These are phyloP conservation scores for Tribolium madens DNA, from an alignment of 1,140 invertebrate genomes.

Conservation along the genomic window DNA sequence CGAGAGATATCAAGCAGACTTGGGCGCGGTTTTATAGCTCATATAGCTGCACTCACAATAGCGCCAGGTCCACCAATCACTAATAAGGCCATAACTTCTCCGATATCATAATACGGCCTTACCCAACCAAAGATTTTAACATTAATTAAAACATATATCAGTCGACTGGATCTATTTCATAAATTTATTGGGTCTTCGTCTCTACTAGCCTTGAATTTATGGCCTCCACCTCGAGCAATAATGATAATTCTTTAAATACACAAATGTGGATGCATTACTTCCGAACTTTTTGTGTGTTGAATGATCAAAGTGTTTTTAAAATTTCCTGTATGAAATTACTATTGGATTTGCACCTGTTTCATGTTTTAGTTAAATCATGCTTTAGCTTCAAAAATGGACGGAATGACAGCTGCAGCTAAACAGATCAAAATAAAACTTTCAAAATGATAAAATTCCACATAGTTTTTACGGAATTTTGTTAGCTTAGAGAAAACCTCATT, in stretches of 20 bases:
- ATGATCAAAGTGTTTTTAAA: background rate
- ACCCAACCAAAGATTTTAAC: constrained; percentile 45
- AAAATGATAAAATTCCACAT: background rate
- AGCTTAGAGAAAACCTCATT: too few relatives aligned
- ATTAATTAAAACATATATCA: constrained; percentile 51
- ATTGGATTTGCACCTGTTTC: background rate
- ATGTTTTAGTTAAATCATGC: background rate
- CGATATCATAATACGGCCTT: constrained; percentile 52
- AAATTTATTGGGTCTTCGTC: constrained; percentile 18
- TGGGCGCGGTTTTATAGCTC: constrained; percentile 52
- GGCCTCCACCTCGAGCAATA: background rate
- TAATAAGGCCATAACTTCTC: constrained; percentile 50
- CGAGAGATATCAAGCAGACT: constrained; percentile 43
- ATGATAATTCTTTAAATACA: background rate
- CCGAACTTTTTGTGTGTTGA: too few relatives aligned
- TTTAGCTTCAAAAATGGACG: background rate
- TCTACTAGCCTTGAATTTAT: constrained; percentile 19
- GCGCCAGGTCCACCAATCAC: constrained; percentile 45
- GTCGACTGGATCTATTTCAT: constrained; percentile 31
- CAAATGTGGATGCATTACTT: background rate
- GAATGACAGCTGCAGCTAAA: background rate
- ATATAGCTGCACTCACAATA: constrained; percentile 51
- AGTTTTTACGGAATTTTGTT: background rate
- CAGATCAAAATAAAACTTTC: background rate
- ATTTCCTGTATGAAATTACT: background rate